phyloP scores from a whole-genome alignment of 1,140 invertebrate species.

The Aethina tumida region DNA sequence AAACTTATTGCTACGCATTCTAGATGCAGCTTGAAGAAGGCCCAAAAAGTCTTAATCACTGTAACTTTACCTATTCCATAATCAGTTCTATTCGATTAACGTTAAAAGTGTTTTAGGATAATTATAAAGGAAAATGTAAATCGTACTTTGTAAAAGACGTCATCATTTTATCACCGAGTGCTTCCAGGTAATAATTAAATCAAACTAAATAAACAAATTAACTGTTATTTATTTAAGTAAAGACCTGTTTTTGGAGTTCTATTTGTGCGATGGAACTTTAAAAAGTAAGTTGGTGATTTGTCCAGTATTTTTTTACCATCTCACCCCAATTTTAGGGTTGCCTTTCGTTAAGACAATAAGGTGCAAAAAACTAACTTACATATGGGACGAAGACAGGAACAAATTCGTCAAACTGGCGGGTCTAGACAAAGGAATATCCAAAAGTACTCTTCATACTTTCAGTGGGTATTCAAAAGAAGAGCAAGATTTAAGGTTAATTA shows the following conservation, averaged over 20 bases:
- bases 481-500: slow-evolving; percentile 39
- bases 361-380: slow-evolving; percentile 27
- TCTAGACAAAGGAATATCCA: slow-evolving; percentile 49
- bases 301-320: neutral
- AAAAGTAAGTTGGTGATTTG: slow-evolving; percentile 5
- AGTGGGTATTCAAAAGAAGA: slow-evolving; percentile 45
- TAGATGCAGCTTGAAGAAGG: slow-evolving; percentile 56
- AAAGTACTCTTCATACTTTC: slow-evolving; percentile 47
- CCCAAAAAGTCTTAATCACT: slow-evolving; percentile 67
- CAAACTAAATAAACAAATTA: neutral
- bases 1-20: slow-evolving; percentile 63
- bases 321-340: slow-evolving; percentile 17
- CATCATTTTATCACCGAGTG: slow-evolving; percentile 5
- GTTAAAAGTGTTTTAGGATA: slow-evolving; percentile 24
- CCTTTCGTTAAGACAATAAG: slow-evolving; percentile 16
- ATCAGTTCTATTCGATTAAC: neutral
- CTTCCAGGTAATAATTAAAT: slow-evolving; percentile 2
- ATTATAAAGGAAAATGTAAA: slow-evolving; percentile 27
- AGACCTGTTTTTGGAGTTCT: slow-evolving; percentile 5
- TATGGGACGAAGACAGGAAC: slow-evolving; percentile 36
- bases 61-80: slow-evolving; percentile 40
- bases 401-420: slow-evolving; percentile 55
- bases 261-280: slow-evolving; percentile 6
- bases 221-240: slow-evolving; percentile 1
- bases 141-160: slow-evolving; percentile 26